Evolutionary conservation across 53 echinoderm and acorn worm species (phyloP), one percentile per base, ranked within the genome.

Genomic region (Paelopatides confundens): DNA sequence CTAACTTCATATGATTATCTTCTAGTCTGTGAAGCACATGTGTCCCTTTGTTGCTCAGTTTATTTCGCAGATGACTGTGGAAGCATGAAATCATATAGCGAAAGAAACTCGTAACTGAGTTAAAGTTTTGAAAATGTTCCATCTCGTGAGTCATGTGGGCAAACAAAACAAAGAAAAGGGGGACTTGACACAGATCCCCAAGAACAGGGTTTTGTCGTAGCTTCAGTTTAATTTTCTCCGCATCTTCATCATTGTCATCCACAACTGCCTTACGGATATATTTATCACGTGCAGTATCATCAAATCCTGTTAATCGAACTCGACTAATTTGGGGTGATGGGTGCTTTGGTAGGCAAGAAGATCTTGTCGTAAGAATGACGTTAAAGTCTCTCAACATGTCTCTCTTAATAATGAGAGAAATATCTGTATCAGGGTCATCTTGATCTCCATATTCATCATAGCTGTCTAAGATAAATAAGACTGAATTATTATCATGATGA

Each of bases 191-290:
- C 13, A 79, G 33, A 6, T 53, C 79, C 4, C 33, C 54, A 50
- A 79, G 33, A 51, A 79, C 49, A 10, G 79, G 79, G 48, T 79
- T 79, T 13, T 79, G 52, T 33, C 26, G 49, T 15, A 79, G 49
- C 33, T 21, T 30, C 31, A 51, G 52, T 52, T 79, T 79, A 18
- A 79, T 47, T 32, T 51, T 50, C 4, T 52, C 34, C 14, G 33
- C 54, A 21, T 52, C 32, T 5, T 13, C 31, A 11, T 79, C 49
- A 18, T 79, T 33, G 5, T 79, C 53, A 9, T 32, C 32, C 1
- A 31, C 21, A 1, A 79, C n/a, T 14, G 43, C 53, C 30, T 53
- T 79, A 1, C 30, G 23, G 3, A 79, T 17, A 53, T 79, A 79
- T 48, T 50, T 2, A 9, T 79, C 79, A 13, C 30, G 49, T 15